These are phyloP conservation scores for Calypte anna DNA, from an alignment of 2,113 vertebrate species.

Conservation along the genomic window DNA sequence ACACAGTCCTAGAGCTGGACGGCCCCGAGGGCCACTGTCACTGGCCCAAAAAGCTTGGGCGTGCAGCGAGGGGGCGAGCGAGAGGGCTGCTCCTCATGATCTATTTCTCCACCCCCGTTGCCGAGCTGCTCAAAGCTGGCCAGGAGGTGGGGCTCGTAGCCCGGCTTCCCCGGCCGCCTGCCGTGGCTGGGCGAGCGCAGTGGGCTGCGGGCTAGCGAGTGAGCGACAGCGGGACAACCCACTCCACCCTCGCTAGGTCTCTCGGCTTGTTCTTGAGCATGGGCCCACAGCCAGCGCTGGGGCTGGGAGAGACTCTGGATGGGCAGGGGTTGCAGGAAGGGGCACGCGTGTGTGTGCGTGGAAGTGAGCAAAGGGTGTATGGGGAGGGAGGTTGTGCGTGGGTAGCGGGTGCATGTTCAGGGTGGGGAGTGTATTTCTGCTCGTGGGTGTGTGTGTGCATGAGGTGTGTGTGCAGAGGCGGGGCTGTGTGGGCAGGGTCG, in stretches of 20 bases:
- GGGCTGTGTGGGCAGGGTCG: no score
- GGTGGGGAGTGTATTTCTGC: no score
- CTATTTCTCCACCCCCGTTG: neutral
- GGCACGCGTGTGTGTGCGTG: neutral
- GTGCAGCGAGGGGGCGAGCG: neutral
- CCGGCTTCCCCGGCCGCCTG: neutral
- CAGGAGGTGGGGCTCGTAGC: constrained; percentile 63
- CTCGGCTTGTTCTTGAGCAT: neutral
- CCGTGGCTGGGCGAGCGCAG: neutral
- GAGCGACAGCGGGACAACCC: no score
- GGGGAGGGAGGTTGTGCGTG: neutral
- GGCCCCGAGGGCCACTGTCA: neutral
- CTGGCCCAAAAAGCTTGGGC: neutral
- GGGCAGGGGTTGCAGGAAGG: neutral
- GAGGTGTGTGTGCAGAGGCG: no score
- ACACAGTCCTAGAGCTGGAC: neutral
- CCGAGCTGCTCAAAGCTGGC: constrained; percentile 4
- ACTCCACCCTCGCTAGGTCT: no score
- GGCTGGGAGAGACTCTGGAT: no score
- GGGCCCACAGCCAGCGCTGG: neutral
- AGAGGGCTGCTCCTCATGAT: neutral
- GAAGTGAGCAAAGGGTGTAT: neutral
- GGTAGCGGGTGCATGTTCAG: neutral
- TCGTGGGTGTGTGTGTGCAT: no score
- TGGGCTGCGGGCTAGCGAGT: no score